Evolutionary conservation across 1,140 invertebrate species (phyloP).

Genomic region (Amphibalanus amphitrite): DNA sequence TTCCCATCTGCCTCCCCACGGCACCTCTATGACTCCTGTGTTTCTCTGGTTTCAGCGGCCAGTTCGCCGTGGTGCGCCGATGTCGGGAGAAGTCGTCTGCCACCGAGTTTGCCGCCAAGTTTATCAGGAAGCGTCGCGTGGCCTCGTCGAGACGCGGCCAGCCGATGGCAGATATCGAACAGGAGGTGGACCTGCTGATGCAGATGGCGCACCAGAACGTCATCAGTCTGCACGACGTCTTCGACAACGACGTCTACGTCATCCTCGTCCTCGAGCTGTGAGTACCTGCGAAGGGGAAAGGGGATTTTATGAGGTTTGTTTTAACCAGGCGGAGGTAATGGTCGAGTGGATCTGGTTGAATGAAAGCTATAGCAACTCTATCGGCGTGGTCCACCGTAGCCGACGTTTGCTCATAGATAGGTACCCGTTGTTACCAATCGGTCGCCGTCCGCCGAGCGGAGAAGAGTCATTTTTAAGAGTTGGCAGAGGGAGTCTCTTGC

Average conservation of each 20-base stretch:
- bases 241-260: constrained; percentile 31
- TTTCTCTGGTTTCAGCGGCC: constrained; percentile 27
- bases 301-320: too few species aligned
- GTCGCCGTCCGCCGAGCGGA: too few species aligned
- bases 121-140: constrained; percentile 33
- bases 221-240: constrained; percentile 36
- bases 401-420: too few species aligned
- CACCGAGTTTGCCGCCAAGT: constrained; percentile 35
- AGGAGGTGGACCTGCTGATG: constrained; percentile 35
- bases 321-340: too few species aligned
- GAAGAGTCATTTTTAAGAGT: too few species aligned
- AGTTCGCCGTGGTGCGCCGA: constrained; percentile 36
- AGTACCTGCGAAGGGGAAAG: too few species aligned
- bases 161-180: constrained; percentile 33
- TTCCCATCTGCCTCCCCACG: too few species aligned
- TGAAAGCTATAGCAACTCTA: too few species aligned
- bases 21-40: background rate
- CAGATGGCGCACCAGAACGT: constrained; percentile 33
- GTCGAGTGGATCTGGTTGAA: too few species aligned
- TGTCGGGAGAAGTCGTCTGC: constrained; percentile 27
- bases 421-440: too few species aligned
- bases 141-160: constrained; percentile 28
- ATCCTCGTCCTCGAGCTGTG: constrained; percentile 39
- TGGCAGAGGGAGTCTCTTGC: too few species aligned
- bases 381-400: too few species aligned